Evolutionary conservation across 2,888 invertebrate genomes (phyloP), one percentile per base, ranked within the genome.

Genomic region (Agrochola circellaris): DNA sequence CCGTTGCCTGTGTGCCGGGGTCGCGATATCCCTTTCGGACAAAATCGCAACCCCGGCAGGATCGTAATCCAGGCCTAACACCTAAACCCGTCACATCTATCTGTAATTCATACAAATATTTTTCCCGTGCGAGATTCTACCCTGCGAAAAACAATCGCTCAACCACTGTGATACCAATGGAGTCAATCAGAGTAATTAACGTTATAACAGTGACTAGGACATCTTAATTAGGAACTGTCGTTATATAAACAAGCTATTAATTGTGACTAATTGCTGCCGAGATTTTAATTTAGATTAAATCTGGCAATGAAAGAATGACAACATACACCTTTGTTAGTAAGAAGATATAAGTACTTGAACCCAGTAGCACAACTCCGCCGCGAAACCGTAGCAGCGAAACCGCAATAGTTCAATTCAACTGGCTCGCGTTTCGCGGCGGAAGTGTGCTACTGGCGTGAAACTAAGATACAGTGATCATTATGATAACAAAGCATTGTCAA

Each of bases 241-340:
- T 67, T 34, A 61, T 48, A 54, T 13, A 45, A 69, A 66, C 56
- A 42, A 68, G 45, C 20, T 75, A 70, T 60, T 62, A 84, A 83
- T 83, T 83, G 76, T 48, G 11, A 75, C 20, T 34, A 58, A 83
- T 83, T 58, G 71, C 4, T 15, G n/a, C 38, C 0, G 66, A 76
- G 84, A 83, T 83, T 83, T 66, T 0, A 34, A 58, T 80, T 83
- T 5, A 83, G 84, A 82, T 83, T 58, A 61, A 56, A 74, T 67
- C 62, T 66, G 54, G 1, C 60, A 77, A 58, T 83, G 42, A 82
- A 54, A 65, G 26, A 30, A 78, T 78, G 15, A 42, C 38, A 30
- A 13, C 42, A 30, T 26, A 48, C 34, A 26, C 7, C 0, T 13
- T 20, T 0, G 6, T 8, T 26, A 13, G 11, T 48, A 0, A n/a